Percentiles rank a stretch among this genome's conserved stretches.
phyloP scores from a whole-genome alignment of 2,113 vertebrate species.

The Brachirus orientalis region DNA sequence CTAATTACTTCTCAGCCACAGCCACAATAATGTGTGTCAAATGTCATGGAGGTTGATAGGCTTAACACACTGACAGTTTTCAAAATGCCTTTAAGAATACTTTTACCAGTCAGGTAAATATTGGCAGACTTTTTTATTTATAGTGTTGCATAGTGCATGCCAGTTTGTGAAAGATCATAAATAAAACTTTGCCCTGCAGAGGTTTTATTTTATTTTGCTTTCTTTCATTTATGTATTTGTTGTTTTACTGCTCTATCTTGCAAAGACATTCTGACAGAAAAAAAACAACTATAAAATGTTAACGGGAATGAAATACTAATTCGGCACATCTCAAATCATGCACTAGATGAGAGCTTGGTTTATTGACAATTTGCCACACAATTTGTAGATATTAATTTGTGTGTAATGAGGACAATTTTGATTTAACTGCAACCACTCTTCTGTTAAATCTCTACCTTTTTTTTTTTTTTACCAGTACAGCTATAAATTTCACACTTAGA shows the following conservation, averaged over 20 bases:
- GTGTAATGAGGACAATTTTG: conserved; percentile 10
- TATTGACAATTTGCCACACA: background rate
- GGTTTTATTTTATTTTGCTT: conserved; percentile 12
- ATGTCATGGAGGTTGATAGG: conserved; percentile 4
- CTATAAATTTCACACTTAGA: background rate
- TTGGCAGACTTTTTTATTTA: conserved; percentile 25
- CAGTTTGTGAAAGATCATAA: conserved; percentile 58
- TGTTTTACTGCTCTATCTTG: conserved; percentile 40
- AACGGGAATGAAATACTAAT: background rate
- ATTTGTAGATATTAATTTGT: conserved; percentile 9
- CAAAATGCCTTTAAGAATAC: background rate
- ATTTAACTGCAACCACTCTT: background rate
- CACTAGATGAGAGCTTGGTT: background rate
- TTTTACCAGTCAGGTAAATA: conserved; percentile 1
- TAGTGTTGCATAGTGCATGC: conserved; percentile 38
- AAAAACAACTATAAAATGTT: background rate
- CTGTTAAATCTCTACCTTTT: background rate
- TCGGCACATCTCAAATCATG: conserved; percentile 3
- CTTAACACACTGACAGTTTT: background rate
- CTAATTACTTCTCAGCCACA: conserved; percentile 11
- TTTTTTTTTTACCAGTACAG: background rate
- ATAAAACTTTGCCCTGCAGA: conserved; percentile 51
- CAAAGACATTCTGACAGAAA: conserved; percentile 17
- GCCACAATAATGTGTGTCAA: conserved; percentile 11
- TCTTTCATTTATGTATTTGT: background rate